Conservation (phyloP, 2,797 vertebrate genomes). For the Parauchenoglanis ngamensis region DNA sequence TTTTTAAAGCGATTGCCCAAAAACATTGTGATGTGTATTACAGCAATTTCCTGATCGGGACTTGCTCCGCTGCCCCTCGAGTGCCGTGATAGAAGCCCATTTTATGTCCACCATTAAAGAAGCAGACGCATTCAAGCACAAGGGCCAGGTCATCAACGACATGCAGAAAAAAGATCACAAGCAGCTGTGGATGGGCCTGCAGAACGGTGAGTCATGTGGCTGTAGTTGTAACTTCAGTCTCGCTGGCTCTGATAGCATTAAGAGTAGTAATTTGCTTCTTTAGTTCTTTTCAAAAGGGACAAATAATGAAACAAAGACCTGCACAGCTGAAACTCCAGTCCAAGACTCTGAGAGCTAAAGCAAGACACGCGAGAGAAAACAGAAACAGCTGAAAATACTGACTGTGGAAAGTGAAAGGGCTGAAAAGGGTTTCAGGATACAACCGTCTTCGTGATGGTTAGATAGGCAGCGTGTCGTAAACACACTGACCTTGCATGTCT, state of each 20-base stretch:
- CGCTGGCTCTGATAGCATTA: neutral
- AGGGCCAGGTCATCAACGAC: conserved; percentile 97
- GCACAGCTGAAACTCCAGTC: conserved; percentile 9
- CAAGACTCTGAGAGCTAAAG: conserved; percentile 2
- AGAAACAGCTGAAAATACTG: conserved; percentile 50
- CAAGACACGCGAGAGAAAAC: neutral
- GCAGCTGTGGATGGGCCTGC: conserved; percentile 98
- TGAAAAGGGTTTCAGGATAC: conserved; percentile 79
- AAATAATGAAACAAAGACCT: neutral
- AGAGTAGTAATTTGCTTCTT: neutral
- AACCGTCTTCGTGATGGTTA: conserved; percentile 25
- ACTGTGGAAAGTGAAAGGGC: conserved; percentile 50
- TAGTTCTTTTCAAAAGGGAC: neutral
- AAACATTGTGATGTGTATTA: conserved; percentile 39
- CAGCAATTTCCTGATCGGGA: conserved; percentile 95
- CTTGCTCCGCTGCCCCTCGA: conserved; percentile 90
- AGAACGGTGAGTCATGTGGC: conserved; percentile 82
- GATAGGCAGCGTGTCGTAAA: neutral
- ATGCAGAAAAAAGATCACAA: conserved; percentile 99
- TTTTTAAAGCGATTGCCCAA: neutral
- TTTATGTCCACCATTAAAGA: conserved; percentile 99
- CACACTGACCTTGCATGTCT: neutral
- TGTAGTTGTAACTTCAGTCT: neutral
- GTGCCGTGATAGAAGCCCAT: conserved; percentile 93
- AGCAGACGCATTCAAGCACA: conserved; percentile 98